phyloP scores from a whole-genome alignment of 2,888 invertebrate species.

The Physocephala rufipes region DNA sequence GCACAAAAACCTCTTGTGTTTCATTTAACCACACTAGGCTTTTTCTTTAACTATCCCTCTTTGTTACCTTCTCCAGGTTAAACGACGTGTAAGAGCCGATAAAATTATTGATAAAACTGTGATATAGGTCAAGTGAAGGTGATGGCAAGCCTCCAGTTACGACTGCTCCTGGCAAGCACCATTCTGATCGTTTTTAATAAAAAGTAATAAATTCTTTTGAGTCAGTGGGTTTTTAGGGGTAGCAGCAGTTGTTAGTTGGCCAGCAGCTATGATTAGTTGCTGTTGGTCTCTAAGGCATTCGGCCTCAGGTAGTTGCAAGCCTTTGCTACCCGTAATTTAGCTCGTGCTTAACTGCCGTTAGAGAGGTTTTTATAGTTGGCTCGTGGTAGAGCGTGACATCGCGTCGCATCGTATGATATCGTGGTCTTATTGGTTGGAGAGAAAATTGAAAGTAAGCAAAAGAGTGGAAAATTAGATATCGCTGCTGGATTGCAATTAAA shows the following conservation, averaged over 20 bases:
- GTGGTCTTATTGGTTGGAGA: not conserved
- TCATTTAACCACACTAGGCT: too few species aligned
- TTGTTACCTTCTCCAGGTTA: too few species aligned
- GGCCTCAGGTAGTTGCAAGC: not conserved
- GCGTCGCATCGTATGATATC: too few species aligned
- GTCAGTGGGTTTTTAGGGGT: not conserved
- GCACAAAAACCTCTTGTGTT: too few species aligned
- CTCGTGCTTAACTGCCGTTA: not conserved
- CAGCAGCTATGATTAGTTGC: not conserved
- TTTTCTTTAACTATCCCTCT: too few species aligned
- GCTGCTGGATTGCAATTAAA: not conserved
- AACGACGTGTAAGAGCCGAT: too few species aligned
- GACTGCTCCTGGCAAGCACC: too few species aligned
- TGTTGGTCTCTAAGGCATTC: not conserved
- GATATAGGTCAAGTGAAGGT: too few species aligned
- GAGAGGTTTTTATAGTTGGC: not conserved
- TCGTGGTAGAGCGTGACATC: not conserved
- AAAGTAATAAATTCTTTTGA: constrained; percentile 5
- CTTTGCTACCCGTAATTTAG: not conserved
- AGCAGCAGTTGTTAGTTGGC: too few species aligned
- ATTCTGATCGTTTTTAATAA: not conserved
- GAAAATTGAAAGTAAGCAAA: not conserved
- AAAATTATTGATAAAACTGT: too few species aligned
- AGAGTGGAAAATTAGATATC: constrained; percentile 10
- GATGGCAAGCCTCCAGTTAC: too few species aligned